A percentile compares a stretch with the other conserved stretches of the same genome.
Evolutionary conservation across 2,888 invertebrate genomes (phyloP).

Genomic region (Blastobasis adustella): DNA sequence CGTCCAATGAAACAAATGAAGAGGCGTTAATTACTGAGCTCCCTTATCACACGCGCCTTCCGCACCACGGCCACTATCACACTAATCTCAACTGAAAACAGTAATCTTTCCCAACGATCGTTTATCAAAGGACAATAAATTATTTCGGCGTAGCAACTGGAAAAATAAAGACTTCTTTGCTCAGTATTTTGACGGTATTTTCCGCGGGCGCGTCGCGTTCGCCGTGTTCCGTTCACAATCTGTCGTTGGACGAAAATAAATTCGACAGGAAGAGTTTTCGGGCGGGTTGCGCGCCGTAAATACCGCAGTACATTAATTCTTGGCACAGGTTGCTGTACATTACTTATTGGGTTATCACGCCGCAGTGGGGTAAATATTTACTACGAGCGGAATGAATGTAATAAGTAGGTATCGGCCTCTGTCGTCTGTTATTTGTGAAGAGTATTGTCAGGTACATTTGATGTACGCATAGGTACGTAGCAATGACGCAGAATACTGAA

Average conservation of each 20-base stretch:
- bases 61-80: constrained; percentile 40
- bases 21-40: constrained; percentile 9
- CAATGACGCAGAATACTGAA: too few relatives aligned
- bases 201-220: constrained; percentile 14
- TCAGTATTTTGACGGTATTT: constrained; percentile 15
- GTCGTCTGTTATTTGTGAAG: too few relatives aligned
- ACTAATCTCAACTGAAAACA: constrained; percentile 46
- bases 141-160: constrained; percentile 41
- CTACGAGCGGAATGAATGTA: too few relatives aligned
- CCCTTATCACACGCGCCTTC: constrained; percentile 4
- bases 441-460: too few relatives aligned
- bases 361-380: neutral
- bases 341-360: constrained; percentile 7
- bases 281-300: constrained; percentile 6
- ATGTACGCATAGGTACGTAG: too few relatives aligned
- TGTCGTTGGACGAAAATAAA: constrained; percentile 33
- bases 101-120: constrained; percentile 40
- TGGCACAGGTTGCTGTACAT: constrained; percentile 18
- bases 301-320: constrained; percentile 15
- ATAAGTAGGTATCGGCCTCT: too few relatives aligned
- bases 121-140: constrained; percentile 56
- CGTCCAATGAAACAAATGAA: constrained; percentile 15
- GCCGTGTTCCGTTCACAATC: constrained; percentile 3
- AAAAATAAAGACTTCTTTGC: constrained; percentile 27
- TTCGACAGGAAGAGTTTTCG: constrained; percentile 18